Percentiles rank a stretch among this genome's conserved stretches.
Evolutionary conservation across 2,797 vertebrate species (phyloP).

Genomic region (Enteromius thamalakanensis): DNA sequence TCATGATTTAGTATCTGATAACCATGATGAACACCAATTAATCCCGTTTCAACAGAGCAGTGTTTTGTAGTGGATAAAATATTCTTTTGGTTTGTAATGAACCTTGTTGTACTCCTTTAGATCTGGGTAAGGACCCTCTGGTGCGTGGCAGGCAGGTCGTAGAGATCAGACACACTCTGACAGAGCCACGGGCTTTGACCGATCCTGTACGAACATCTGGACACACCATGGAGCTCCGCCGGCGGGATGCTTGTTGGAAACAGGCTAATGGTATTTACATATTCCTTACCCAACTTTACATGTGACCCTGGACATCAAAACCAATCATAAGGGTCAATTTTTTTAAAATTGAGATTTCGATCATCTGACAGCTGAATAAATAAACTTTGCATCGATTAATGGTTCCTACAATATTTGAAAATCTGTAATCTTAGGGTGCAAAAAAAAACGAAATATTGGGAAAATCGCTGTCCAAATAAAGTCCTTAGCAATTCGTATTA

Average conservation of each 20-base stretch:
- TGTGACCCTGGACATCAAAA: neutral
- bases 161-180: constrained; percentile 88
- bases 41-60: neutral
- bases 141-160: constrained; percentile 86
- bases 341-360: no score
- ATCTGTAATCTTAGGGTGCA: no score
- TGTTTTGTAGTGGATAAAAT: neutral
- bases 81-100: neutral
- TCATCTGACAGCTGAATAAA: no score
- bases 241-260: constrained; percentile 77
- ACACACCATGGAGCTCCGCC: constrained; percentile 70
- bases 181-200: constrained; percentile 84
- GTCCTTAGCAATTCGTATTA: no score
- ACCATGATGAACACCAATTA: neutral
- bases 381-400: no score
- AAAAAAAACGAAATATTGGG: no score
- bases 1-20: neutral
- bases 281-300: neutral
- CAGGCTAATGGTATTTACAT: constrained; percentile 70
- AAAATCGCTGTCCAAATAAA: no score
- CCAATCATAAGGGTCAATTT: no score
- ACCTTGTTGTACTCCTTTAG: constrained; percentile 64
- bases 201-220: constrained; percentile 77
- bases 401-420: no score
- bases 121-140: constrained; percentile 83